Base-by-base conservation (phyloP, 2,888 invertebrate genomes). In the Tetrapedia diversipes region DNA sequence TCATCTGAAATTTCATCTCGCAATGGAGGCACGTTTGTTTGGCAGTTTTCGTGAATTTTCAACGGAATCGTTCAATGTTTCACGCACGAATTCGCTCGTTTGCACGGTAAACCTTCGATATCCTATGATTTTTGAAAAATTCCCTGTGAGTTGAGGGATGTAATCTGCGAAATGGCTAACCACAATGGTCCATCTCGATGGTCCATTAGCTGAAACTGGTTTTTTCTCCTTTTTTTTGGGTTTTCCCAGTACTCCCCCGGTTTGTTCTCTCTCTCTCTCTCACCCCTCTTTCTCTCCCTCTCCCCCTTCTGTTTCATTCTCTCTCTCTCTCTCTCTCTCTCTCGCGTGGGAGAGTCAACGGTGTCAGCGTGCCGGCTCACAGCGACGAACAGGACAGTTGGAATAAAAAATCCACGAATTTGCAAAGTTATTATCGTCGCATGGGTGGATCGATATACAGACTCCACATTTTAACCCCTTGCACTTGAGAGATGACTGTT, bases 291-390 rank as follows among this genome's bases (percentile, higher is more conserved):
- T n/a, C n/a, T n/a, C n/a, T n/a, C n/a, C n/a, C n/a, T n/a, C n/a
- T n/a, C n/a, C n/a, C n/a, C n/a, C n/a, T n/a, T n/a, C n/a, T n/a
- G n/a, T n/a, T n/a, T n/a, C n/a, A n/a, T n/a, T n/a, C n/a, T n/a
- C n/a, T n/a, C n/a, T n/a, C n/a, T n/a, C n/a, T n/a, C n/a, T n/a
- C n/a, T n/a, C n/a, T n/a, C n/a, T n/a, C n/a, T n/a, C n/a, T n/a
- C n/a, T n/a, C n/a, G 53, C 24, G 22, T 45, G 63, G 68, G 39
- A 64, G 68, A 71, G 64, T 49, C 80, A 60, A 61, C 56, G 77
- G 81, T 85, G 86, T 82, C 85, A 4, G 4, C 24, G 45, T 19
- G 7, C 82, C 77, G 84, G 79, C 83, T 10, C 1, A 22, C 6
- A 22, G 32, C 10, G 32, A 29, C 29, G 6, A n/a, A n/a, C n/a